These are phyloP conservation scores for Cistogaster globosa DNA, from an alignment of 2,888 invertebrate genomes.

Conservation along the genomic window DNA sequence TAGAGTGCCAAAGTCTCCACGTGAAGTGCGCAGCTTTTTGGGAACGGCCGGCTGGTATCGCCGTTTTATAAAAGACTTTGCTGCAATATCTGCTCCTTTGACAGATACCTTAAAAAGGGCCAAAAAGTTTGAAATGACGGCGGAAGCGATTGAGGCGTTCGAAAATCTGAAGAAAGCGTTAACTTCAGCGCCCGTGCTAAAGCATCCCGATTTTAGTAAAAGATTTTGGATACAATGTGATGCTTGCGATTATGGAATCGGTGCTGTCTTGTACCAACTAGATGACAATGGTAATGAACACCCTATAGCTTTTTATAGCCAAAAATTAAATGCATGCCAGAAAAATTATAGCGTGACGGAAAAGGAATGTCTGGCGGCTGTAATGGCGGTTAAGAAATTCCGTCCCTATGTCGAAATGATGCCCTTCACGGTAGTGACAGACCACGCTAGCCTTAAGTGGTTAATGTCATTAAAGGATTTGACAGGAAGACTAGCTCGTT, in stretches of 20 bases:
- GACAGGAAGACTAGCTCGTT: constrained; percentile 26
- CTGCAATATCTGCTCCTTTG: neutral
- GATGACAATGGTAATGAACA: no score
- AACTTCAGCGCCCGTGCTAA: constrained; percentile 28
- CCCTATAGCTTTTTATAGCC: neutral
- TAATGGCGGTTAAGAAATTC: neutral
- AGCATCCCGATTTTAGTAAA: neutral
- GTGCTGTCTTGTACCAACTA: no score
- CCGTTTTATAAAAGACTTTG: neutral
- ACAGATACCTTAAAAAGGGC: constrained; percentile 33
- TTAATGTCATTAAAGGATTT: neutral
- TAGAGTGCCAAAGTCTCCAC: neutral
- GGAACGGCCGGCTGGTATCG: constrained; percentile 58
- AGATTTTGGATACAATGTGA: no score
- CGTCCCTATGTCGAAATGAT: neutral
- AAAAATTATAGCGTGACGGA: neutral
- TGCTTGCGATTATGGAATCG: no score
- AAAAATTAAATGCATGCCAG: neutral
- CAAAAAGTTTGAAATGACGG: constrained; percentile 15
- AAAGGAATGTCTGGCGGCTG: neutral
- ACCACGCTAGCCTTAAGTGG: constrained; percentile 2
- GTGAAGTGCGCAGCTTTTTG: constrained; percentile 49
- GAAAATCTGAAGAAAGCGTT: constrained; percentile 35
- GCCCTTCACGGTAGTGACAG: neutral
- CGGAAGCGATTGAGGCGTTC: neutral